Base-by-base conservation (phyloP, 2,797 vertebrate genomes). In the Acrocephalus scirpaceus region DNA sequence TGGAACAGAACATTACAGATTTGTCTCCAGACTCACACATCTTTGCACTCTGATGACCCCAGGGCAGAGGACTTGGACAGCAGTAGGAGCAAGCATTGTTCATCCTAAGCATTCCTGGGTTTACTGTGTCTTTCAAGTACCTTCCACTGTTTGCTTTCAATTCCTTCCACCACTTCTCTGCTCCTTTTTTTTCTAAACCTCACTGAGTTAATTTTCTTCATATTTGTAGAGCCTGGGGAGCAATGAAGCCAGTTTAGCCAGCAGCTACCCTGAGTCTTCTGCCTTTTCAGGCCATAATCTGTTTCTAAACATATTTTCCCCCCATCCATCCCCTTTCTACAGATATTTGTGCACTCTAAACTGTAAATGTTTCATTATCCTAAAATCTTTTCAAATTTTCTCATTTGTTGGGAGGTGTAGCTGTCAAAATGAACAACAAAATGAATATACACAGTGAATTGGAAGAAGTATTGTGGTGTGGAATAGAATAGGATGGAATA, bases 141-240 rank as follows among this genome's bases (percentile, higher is more conserved):
- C 65, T 90, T 74, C 88, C 67, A 30, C 50, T 0, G 0, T 67
- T 91, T 0, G 0, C 5, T 3, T 93, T 76, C n/a, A 26, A 20
- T 77, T 73, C 50, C 13, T 80, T 77, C 76, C 42, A 42, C 44
- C 19, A 11, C 15, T 77, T 80, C 26, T 80, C 42, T 80, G 16
- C 26, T 74, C 4, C 34, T 47, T 73, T 82, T 60, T 36, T 72
- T 61, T 4, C 20, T 48, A 25, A 72, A 69, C 22, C 42, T 84
- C n/a, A 25, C 50, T 67, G 72, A 36, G 29, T 47, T 78, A 21
- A 15, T 88, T 86, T 83, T 61, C 34, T 78, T 79, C 5, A 9
- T 78, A 20, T 19, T 58, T 44, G 9, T 38, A 53, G 57, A 64
- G 26, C 40, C 36, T 71, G 53, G 51, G 47, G 40, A 73, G 57